phyloP scores from a whole-genome alignment of 2,888 invertebrate species.

The Scelioninae gen. 2 region DNA sequence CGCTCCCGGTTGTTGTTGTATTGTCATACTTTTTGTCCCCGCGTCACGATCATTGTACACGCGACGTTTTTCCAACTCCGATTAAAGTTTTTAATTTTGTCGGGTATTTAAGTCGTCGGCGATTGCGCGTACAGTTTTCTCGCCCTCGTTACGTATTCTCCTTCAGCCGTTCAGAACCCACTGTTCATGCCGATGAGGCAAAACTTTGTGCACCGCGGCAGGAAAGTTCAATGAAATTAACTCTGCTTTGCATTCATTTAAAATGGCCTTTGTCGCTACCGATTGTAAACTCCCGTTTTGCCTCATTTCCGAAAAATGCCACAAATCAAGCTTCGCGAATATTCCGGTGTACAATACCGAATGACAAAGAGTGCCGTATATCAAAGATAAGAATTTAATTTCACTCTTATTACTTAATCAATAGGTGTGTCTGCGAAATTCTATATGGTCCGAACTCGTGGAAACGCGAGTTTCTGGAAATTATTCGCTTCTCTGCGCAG shows the following conservation, averaged over 20 bases:
- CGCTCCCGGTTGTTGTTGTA: constrained; percentile 31
- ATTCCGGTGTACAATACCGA: constrained; percentile 32
- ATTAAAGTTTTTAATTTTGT: constrained; percentile 55
- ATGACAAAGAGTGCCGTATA: constrained; percentile 34
- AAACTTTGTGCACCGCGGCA: constrained; percentile 63
- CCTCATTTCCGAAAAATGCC: constrained; percentile 23
- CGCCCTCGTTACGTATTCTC: constrained; percentile 66
- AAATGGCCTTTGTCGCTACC: constrained; percentile 58
- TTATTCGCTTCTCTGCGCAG: constrained; percentile 14
- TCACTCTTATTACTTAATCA: constrained; percentile 44
- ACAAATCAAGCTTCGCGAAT: constrained; percentile 35
- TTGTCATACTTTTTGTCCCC: constrained; percentile 12
- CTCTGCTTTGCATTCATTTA: constrained; percentile 70
- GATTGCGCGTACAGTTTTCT: constrained; percentile 62
- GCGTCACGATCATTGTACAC: constrained; percentile 16
- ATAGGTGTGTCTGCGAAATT: constrained; percentile 28
- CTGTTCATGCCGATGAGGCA: constrained; percentile 64
- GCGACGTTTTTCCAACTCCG: constrained; percentile 28
- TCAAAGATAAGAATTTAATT: constrained; percentile 38
- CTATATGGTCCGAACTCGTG: constrained; percentile 20
- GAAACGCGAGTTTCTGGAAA: constrained; percentile 13
- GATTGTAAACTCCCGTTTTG: constrained; percentile 45
- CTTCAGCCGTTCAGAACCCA: constrained; percentile 63
- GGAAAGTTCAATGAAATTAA: constrained; percentile 71
- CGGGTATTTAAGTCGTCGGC: constrained; percentile 57